Evolutionary conservation across 2,888 invertebrate genomes (phyloP), one percentile per base, ranked within the genome.

Genomic region (Synanthedon formicaeformis): DNA sequence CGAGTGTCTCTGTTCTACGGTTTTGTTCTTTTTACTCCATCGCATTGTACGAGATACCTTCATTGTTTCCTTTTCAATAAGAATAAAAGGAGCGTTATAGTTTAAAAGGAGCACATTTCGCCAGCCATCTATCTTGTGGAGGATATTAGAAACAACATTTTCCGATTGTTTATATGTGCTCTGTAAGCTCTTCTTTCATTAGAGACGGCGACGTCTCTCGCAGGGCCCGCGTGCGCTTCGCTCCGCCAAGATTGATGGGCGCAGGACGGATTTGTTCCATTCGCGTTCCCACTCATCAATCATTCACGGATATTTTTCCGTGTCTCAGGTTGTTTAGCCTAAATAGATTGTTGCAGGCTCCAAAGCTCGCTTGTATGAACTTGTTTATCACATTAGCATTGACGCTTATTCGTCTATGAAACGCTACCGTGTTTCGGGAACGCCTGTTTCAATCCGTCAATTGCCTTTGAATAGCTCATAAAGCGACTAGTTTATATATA

Each of bases 281-380:
- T 82, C 85, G 78, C 75, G 80, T 73, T 71, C 73, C 65, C 70
- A 71, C 78, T 85, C 86, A 87, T 87, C 87, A 83, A 87, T 87
- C 87, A 87, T 86, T 81, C 71, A 77, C 75, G 80, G 79, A 85
- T 86, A 86, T 86, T 86, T 86, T 86, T 85, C 82, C 84, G 74
- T 85, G 83, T 86, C 80, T 79, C 78, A 77, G 80, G 80, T 83
- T 86, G 81, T 84, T 86, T 82, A 81, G 80, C 73, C 78, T 82
- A 81, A 81, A 84, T 82, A 84, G 75, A 84, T 84, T 81, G 84
- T 82, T 77, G 78, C 78, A 70, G 69, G 69, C 67, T 69, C 75
- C 60, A 67, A 73, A 69, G 73, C 72, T 78, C 76, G 66, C 67
- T 74, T 71, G 72, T 74, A 75, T 71, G 67, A 71, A 72, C 75